These are phyloP conservation scores for Lepidothrix coronata DNA, from an alignment of 2,113 vertebrate species.

Conservation along the genomic window DNA sequence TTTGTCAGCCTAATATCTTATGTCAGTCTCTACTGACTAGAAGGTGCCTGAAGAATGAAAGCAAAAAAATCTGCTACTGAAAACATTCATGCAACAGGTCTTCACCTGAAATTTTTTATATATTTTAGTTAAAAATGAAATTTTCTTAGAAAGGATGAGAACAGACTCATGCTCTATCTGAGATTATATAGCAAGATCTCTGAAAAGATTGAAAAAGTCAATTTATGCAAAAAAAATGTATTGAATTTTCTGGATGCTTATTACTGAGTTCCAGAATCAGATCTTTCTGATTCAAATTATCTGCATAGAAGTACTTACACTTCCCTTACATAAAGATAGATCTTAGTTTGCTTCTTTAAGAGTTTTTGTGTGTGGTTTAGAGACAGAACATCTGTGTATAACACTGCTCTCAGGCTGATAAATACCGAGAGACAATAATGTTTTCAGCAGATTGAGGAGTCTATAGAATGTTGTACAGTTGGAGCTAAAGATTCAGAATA, in stretches of 20 bases:
- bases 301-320: not conserved
- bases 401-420: not conserved
- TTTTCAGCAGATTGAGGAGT: not conserved
- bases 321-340: not conserved
- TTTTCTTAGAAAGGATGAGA: not conserved
- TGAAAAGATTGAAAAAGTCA: not conserved
- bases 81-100: not conserved
- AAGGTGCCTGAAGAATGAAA: not conserved
- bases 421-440: not conserved
- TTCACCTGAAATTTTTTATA: not conserved
- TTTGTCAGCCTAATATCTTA: not conserved
- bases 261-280: not conserved
- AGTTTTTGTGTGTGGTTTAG: not conserved
- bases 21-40: not conserved
- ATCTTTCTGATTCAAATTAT: not conserved
- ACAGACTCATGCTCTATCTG: not conserved
- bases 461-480: not conserved
- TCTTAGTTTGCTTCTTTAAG: not conserved
- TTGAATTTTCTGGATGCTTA: not conserved
- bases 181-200: not conserved
- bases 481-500: not conserved
- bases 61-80: not conserved
- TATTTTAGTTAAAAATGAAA: not conserved
- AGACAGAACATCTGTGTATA: not conserved
- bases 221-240: not conserved